These are phyloP conservation scores for Perithous albicinctus DNA, from an alignment of 2,888 invertebrate species.

Conservation along the genomic window DNA sequence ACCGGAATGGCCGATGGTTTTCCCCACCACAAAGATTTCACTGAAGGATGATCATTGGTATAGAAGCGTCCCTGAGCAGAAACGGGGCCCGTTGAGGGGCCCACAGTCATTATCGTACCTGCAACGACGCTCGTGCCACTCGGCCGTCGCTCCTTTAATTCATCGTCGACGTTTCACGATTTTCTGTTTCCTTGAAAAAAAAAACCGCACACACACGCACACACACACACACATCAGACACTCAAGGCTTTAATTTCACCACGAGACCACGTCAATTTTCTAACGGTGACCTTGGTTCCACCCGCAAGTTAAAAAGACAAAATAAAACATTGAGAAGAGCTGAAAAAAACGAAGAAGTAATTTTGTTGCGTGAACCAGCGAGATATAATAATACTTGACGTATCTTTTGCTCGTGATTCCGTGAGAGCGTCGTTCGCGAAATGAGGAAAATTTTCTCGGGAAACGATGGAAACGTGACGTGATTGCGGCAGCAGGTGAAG, in stretches of 20 bases:
- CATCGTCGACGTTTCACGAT: slow-evolving; percentile 37
- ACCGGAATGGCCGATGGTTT: slow-evolving; percentile 25
- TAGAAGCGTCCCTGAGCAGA: slow-evolving; percentile 58
- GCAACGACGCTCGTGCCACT: slow-evolving; percentile 48
- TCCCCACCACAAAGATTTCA: slow-evolving; percentile 48
- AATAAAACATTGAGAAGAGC: too few relatives aligned
- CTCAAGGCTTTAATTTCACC: background rate
- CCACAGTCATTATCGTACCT: slow-evolving; percentile 67
- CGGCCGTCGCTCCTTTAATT: slow-evolving; percentile 50
- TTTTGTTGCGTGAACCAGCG: background rate
- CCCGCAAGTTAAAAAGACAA: background rate
- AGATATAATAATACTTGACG: background rate
- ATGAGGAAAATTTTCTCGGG: slow-evolving; percentile 66
- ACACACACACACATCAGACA: slow-evolving; percentile 9
- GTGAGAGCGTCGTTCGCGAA: slow-evolving; percentile 52
- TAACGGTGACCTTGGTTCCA: slow-evolving; percentile 24
- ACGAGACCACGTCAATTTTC: slow-evolving; percentile 9
- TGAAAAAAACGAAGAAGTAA: background rate
- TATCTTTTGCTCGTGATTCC: slow-evolving; percentile 5
- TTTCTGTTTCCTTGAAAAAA: slow-evolving; percentile 11
- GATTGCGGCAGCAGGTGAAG: slow-evolving; percentile 56
- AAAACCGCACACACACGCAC: too few relatives aligned
- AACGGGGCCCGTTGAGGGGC: slow-evolving; percentile 59
- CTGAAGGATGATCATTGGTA: slow-evolving; percentile 32
- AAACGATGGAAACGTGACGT: slow-evolving; percentile 70